Conservation (phyloP, 2,888 invertebrate genomes). For the Sarcophaga rosellei region DNA sequence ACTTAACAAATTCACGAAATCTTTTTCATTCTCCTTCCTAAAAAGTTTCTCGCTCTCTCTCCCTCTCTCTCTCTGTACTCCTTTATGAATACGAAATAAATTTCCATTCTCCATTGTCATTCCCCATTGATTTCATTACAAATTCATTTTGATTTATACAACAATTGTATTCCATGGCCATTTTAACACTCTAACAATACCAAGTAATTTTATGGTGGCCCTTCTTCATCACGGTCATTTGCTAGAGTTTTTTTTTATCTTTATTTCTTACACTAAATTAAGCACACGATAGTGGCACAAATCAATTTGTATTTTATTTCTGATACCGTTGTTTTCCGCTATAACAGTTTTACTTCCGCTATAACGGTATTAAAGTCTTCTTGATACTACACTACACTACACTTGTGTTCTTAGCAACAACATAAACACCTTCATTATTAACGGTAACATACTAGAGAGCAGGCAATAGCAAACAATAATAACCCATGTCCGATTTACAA, state of each 20-base stretch:
- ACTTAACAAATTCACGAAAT: too few relatives aligned
- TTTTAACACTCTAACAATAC: too few relatives aligned
- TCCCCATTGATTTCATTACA: too few relatives aligned
- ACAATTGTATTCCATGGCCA: too few relatives aligned
- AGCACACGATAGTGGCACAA: constrained; percentile 27
- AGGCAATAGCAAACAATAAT: not conserved
- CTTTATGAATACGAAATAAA: too few relatives aligned
- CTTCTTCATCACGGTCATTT: too few relatives aligned
- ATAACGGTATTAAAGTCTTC: not conserved
- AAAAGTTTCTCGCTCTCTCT: too few relatives aligned
- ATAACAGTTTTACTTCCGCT: not conserved
- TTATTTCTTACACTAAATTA: constrained; percentile 51
- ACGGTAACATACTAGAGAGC: not conserved
- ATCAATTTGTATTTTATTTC: constrained; percentile 52
- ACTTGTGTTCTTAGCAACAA: not conserved
- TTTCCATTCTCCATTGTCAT: too few relatives aligned
- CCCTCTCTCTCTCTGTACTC: too few relatives aligned
- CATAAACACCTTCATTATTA: constrained; percentile 50
- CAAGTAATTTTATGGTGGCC: too few relatives aligned
- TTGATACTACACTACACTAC: not conserved
- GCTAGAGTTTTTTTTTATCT: constrained; percentile 28
- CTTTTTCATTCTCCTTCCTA: too few relatives aligned
- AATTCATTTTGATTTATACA: too few relatives aligned
- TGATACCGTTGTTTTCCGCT: not conserved
- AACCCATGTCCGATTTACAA: not conserved